Percentiles rank a stretch among this genome's conserved stretches.
phyloP scores from a whole-genome alignment of 2,888 invertebrate species.

The Carabus problematicus region DNA sequence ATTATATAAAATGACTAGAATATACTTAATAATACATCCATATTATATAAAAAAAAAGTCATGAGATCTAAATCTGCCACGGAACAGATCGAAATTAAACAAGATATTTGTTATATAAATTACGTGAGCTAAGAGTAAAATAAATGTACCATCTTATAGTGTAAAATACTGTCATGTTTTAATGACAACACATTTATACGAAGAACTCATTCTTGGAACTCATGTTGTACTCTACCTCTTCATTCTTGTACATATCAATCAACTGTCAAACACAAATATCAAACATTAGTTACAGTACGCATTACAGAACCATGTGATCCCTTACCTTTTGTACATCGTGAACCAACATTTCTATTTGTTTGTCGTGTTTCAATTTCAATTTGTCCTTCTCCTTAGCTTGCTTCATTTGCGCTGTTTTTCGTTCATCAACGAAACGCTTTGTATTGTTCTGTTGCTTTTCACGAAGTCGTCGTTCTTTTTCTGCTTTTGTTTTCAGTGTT shows the following conservation, averaged over 20 bases:
- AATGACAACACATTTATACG: slow-evolving; percentile 67
- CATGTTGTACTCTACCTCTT: slow-evolving; percentile 89
- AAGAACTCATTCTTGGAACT: slow-evolving; percentile 89
- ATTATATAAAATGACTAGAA: slow-evolving; percentile 39
- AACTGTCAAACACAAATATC: slow-evolving; percentile 65
- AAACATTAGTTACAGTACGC: slow-evolving; percentile 5
- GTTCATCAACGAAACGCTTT: slow-evolving; percentile 96
- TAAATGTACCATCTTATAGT: too few relatives aligned
- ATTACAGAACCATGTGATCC: slow-evolving; percentile 11
- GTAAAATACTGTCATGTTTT: not conserved
- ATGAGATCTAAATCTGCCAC: slow-evolving; percentile 35
- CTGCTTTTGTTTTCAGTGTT: slow-evolving; percentile 94
- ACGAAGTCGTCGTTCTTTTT: slow-evolving; percentile 90
- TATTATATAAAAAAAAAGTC: slow-evolving; percentile 28
- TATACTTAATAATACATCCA: slow-evolving; percentile 39
- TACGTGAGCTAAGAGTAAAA: not conserved
- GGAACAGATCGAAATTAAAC: slow-evolving; percentile 26
- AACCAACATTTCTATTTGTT: slow-evolving; percentile 87
- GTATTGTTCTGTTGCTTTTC: slow-evolving; percentile 98
- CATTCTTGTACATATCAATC: slow-evolving; percentile 93
- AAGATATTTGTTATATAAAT: slow-evolving; percentile 15
- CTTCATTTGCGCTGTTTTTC: slow-evolving; percentile 86
- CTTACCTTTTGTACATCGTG: slow-evolving; percentile 87
- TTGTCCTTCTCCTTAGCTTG: slow-evolving; percentile 92
- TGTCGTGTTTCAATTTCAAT: slow-evolving; percentile 88